Evolutionary conservation across 2,113 vertebrate species (phyloP), one percentile per base, ranked within the genome.

Genomic region (Danionella cerebrum): DNA sequence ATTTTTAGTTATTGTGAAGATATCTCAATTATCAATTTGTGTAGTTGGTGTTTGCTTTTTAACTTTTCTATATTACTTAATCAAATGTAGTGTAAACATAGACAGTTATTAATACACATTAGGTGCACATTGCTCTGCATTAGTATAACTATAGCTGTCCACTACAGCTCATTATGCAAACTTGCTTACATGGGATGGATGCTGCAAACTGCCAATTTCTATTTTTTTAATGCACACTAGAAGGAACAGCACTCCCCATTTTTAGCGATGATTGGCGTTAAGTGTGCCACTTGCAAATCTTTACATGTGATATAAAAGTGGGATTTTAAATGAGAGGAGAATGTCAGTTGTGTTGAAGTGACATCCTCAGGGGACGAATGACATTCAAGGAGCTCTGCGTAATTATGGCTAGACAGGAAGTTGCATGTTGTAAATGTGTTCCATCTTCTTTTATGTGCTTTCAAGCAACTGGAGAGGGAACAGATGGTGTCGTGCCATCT

Each of bases 301-400:
- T 64, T 57, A 42, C 64, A 64, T 36, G 3, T 50, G 39, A 29
- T 44, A 41, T 45, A 54, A 73, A 33, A 69, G 21, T 27, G 14
- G n/a, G 66, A 38, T 58, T 69, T 58, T 52, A 74, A 64, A 51
- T 62, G 55, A 50, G 38, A 64, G 5, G 18, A 55, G 48, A 63
- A 65, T 58, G 44, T 69, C 66, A 65, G 66, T 14, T 1, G 25
- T 42, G 25, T 51, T 21, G 52, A 64, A 63, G 44, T 44, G 47
- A 35, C 27, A 16, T 69, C 71, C 59, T 73, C 52, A 4, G 66
- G 65, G 71, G 51, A 59, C 27, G 33, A 58, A 44, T 6, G 66
- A 65, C 71, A 58, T 74, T 74, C 66, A 48, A 4, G 27, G 29
- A 47, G 53, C 53, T 57, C 33, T 0, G 27, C 47, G 60, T 35